Conservation (phyloP, 1,140 invertebrate species). For the Lutraria rhynchaena region DNA sequence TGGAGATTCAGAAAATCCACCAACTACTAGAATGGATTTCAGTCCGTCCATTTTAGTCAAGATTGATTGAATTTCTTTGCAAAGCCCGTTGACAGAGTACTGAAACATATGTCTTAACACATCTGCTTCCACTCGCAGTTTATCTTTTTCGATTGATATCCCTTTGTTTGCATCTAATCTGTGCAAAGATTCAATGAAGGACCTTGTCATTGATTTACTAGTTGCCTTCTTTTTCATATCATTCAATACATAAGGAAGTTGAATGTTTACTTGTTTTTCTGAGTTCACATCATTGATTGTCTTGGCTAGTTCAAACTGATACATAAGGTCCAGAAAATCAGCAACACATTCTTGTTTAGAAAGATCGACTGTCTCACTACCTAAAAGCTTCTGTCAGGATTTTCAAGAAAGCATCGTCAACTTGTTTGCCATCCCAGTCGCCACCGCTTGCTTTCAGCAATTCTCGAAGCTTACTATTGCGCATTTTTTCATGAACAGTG, state of each 20-base stretch:
- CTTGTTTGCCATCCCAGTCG: slow-evolving; percentile 42
- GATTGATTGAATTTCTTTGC: slow-evolving; percentile 21
- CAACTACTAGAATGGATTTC: slow-evolving; percentile 40
- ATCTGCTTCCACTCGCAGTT: slow-evolving; percentile 13
- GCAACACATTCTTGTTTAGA: slow-evolving; percentile 12
- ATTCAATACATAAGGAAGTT: slow-evolving; percentile 25
- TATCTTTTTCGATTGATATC: slow-evolving; percentile 8
- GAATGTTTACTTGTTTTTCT: slow-evolving; percentile 13
- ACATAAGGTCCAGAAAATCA: slow-evolving; percentile 33
- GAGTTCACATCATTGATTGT: neutral
- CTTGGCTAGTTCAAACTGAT: slow-evolving; percentile 37
- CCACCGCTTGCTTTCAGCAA: slow-evolving; percentile 47
- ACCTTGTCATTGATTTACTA: neutral
- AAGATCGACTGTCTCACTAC: neutral
- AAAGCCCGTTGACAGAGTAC: slow-evolving; percentile 18
- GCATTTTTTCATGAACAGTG: slow-evolving; percentile 27
- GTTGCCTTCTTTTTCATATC: neutral
- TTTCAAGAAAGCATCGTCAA: slow-evolving; percentile 32
- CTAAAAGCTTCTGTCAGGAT: slow-evolving; percentile 1
- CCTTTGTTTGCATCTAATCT: neutral
- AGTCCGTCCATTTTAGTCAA: neutral
- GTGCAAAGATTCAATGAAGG: neutral
- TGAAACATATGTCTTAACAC: slow-evolving; percentile 27
- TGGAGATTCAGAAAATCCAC: slow-evolving; percentile 50
- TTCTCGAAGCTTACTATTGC: slow-evolving; percentile 20